A percentile compares a stretch with the other conserved stretches of the same genome.
These are phyloP conservation scores for Prosopocoilus inquinatus DNA, from an alignment of 2,888 invertebrate species.

Conservation along the genomic window DNA sequence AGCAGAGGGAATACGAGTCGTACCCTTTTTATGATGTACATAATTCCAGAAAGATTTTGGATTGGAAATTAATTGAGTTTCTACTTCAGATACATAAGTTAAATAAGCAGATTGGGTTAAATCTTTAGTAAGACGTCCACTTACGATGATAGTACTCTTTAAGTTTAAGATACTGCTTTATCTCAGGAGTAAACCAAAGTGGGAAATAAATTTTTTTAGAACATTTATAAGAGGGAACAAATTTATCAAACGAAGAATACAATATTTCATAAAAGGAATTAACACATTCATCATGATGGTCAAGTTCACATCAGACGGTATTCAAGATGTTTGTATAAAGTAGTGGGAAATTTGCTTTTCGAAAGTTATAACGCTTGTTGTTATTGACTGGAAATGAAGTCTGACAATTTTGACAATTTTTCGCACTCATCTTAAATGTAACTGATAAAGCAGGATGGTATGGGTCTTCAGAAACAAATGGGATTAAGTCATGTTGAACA, in stretches of 20 bases:
- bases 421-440: no score
- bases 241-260: slow-evolving; percentile 1
- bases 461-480: not conserved
- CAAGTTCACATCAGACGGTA: not conserved
- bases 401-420: not conserved
- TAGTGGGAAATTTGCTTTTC: not conserved
- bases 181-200: slow-evolving; percentile 2
- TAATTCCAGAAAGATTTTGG: no score
- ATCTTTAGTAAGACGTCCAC: no score
- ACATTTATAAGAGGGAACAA: not conserved
- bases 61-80: no score
- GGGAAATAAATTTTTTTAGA: not conserved
- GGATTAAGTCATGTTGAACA: not conserved
- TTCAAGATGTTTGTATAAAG: not conserved
- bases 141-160: no score
- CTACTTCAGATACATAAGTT: no score
- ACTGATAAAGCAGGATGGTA: not conserved
- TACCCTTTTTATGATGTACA: no score
- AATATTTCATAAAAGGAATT: slow-evolving; percentile 1
- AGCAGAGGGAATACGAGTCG: no score
- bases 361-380: slow-evolving; percentile 5
- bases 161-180: not conserved
- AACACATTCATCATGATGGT: not conserved
- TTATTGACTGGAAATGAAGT: not conserved
- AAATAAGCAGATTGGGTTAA: no score